These are phyloP conservation scores for Asobara japonica DNA, from an alignment of 1,140 invertebrate genomes.

Conservation along the genomic window DNA sequence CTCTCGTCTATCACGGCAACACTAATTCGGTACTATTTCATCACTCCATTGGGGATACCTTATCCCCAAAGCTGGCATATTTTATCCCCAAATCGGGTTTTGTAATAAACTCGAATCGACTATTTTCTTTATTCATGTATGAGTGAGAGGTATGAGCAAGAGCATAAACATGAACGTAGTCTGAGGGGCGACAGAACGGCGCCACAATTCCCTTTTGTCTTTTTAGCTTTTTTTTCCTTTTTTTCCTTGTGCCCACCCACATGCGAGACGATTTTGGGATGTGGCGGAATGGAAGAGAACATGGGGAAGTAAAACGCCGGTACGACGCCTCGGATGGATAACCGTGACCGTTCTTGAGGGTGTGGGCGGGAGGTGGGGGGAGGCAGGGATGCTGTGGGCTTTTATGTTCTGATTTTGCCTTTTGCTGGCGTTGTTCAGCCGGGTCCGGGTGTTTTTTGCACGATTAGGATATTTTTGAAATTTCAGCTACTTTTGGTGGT, in stretches of 20 bases:
- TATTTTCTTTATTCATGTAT: neutral
- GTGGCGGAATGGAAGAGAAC: neutral
- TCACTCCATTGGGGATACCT: no score
- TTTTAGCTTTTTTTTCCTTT: neutral
- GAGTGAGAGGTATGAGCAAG: constrained; percentile 39
- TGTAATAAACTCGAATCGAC: no score
- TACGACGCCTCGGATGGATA: constrained; percentile 10
- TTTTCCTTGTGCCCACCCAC: constrained; percentile 17
- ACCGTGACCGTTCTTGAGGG: constrained; percentile 14
- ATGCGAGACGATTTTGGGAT: constrained; percentile 16
- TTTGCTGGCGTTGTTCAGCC: neutral
- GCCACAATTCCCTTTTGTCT: constrained; percentile 45
- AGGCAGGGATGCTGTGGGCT: constrained; percentile 7
- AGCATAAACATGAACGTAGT: constrained; percentile 45
- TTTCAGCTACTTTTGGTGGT: no score
- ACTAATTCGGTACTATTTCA: no score
- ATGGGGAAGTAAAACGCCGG: neutral
- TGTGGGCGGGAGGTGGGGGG: neutral
- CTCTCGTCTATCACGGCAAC: no score
- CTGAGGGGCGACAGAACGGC: constrained; percentile 58
- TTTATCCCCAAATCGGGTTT: no score
- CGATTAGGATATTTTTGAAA: neutral
- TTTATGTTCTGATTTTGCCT: constrained; percentile 33
- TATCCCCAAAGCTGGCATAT: no score
- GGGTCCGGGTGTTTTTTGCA: neutral